Conservation (phyloP, 2,888 invertebrate genomes). For the Didymodactylos carnosus region DNA sequence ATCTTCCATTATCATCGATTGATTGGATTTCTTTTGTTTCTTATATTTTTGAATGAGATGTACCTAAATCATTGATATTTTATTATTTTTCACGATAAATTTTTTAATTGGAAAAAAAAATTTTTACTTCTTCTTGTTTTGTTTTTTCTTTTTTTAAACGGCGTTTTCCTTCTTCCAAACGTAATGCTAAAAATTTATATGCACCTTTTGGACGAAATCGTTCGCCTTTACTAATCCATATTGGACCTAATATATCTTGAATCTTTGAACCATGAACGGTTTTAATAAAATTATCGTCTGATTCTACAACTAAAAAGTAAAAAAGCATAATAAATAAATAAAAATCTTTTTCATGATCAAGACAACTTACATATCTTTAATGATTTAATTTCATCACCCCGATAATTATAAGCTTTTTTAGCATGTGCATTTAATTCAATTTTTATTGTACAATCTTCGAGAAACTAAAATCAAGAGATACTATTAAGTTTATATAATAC, state of each 20-base stretch:
- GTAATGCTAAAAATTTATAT: slow-evolving; percentile 21
- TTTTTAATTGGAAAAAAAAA: no score
- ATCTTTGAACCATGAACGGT: slow-evolving; percentile 21
- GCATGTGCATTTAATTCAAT: neutral
- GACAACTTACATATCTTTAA: neutral
- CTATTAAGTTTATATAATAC: no score
- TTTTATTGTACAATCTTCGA: neutral
- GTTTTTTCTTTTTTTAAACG: neutral
- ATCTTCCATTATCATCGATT: neutral
- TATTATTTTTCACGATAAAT: no score
- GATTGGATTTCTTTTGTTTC: no score
- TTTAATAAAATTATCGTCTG: slow-evolving; percentile 19
- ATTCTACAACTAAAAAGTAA: neutral
- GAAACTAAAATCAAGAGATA: neutral
- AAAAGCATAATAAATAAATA: neutral
- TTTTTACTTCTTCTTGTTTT: neutral
- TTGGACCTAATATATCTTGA: slow-evolving; percentile 30
- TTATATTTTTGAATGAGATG: no score
- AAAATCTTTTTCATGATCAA: neutral
- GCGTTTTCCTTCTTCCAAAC: neutral
- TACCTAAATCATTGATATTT: no score
- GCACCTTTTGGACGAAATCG: slow-evolving; percentile 31
- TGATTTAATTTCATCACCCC: neutral
- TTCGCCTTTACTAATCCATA: slow-evolving; percentile 33
- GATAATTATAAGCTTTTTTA: neutral